A percentile compares a stretch with the other conserved stretches of the same genome.
These are phyloP conservation scores for Melopsittacus undulatus DNA, from an alignment of 2,797 vertebrate genomes.

Conservation along the genomic window DNA sequence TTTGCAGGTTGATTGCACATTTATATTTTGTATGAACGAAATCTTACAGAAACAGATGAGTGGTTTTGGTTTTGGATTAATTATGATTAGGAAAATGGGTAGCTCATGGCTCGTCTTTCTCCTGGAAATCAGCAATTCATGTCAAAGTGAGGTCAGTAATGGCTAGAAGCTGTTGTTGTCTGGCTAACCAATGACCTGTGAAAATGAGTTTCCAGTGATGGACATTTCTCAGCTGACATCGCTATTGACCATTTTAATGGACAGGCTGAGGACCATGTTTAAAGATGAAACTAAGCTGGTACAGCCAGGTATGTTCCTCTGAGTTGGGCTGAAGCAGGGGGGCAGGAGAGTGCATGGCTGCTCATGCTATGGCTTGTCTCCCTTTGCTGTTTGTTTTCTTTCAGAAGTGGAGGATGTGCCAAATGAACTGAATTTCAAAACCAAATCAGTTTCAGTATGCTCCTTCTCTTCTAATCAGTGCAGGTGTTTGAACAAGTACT, in stretches of 20 bases:
- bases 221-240: conserved; percentile 26
- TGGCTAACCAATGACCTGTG: conserved; percentile 61
- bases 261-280: background rate
- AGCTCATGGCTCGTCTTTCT: background rate
- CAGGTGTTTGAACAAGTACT: background rate
- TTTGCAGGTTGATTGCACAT: background rate
- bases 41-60: background rate
- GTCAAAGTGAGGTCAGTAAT: conserved; percentile 33
- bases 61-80: conserved; percentile 32
- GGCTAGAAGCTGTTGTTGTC: conserved; percentile 66
- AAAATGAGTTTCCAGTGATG: conserved; percentile 29
- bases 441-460: conserved; percentile 2
- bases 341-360: background rate
- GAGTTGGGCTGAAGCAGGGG: background rate
- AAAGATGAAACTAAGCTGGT: background rate
- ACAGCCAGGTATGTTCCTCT: background rate
- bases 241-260: conserved; percentile 49
- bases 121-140: background rate
- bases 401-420: conserved; percentile 6
- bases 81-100: background rate
- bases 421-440: conserved; percentile 25
- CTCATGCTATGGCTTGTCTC: conserved; percentile 1
- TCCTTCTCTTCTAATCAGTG: background rate
- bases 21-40: background rate
- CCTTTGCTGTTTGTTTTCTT: background rate